phyloP scores from a whole-genome alignment of 1,140 invertebrate species.

The Gonioctena quinquepunctata region DNA sequence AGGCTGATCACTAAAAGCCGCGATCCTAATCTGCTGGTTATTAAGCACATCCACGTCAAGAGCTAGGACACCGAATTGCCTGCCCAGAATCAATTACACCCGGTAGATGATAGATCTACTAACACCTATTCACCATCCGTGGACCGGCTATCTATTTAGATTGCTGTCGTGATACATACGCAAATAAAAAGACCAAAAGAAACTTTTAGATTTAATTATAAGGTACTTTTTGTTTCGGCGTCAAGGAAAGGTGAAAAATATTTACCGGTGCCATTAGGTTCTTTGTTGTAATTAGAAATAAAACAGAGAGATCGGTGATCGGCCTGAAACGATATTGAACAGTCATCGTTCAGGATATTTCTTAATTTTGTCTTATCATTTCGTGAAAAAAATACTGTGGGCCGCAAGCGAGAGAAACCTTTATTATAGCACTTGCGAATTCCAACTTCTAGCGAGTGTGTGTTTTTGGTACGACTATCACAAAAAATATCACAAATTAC shows the following conservation, averaged over 20 bases:
- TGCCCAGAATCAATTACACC: not conserved
- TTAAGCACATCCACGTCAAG: constrained; percentile 14
- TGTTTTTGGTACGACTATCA: no score
- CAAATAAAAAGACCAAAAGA: not conserved
- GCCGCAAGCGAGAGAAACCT: not conserved
- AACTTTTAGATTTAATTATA: not conserved
- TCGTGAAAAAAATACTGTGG: no score
- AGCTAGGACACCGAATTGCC: constrained; percentile 1
- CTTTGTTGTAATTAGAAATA: not conserved
- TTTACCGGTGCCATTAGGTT: not conserved
- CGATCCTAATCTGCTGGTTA: constrained; percentile 7
- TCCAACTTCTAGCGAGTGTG: no score
- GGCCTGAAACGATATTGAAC: not conserved
- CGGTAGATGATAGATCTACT: not conserved
- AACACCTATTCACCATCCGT: not conserved
- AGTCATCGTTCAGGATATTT: not conserved
- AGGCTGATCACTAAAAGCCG: constrained; percentile 2
- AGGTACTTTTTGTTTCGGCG: not conserved
- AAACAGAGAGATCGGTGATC: not conserved
- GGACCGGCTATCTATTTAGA: not conserved
- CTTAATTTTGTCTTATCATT: no score
- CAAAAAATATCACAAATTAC: no score
- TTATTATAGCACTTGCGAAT: no score
- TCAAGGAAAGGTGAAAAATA: not conserved
- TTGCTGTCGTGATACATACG: not conserved